Evolutionary conservation across 1,140 invertebrate genomes (phyloP), one percentile per base, ranked within the genome.

Genomic region (Drosophila arawakana): DNA sequence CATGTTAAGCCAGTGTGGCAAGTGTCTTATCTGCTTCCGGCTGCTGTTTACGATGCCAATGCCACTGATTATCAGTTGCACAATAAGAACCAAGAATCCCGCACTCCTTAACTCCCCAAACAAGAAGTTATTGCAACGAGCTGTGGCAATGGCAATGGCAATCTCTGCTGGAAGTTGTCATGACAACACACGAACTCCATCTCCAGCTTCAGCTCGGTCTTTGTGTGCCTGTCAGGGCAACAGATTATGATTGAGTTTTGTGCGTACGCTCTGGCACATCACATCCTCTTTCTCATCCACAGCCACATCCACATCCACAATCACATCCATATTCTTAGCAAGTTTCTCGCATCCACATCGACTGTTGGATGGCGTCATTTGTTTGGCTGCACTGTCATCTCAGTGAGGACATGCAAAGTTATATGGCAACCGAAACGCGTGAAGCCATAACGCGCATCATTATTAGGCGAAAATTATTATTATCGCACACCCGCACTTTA

Each of bases 391-490:
- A 55, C 74, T 82, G 79, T 65, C 74, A n/a, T 63, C 73, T 44
- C 21, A 55, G 49, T 49, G 49, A 59, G 35, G 52, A 85, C 82
- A 89, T 89, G 80, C 84, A 84, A 83, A 88, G 85, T 89, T 88
- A 86, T 88, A 86, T 88, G 81, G 78, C 78, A 68, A 59, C 63
- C 62, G 59, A 69, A 72, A 63, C 44, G 75, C 80, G 73, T 73
- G 72, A 82, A 80, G 77, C 84, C 84, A 89, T 88, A 88, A 88
- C 77, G 80, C 84, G 84, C 84, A 89, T 88, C 84, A 89, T 88
- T 88, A 88, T 88, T 89, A 89, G 84, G 84, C 84, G 84, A 88
- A 88, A 88, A 88, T 88, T 88, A 88, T 88, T 88, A 88, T 88
- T 89, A 88, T 80, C 80, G 80, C 84, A 68, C 69, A 68, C 76